Evolutionary conservation across 2,797 vertebrate species (phyloP).

Genomic region (Pipistrellus kuhlii): DNA sequence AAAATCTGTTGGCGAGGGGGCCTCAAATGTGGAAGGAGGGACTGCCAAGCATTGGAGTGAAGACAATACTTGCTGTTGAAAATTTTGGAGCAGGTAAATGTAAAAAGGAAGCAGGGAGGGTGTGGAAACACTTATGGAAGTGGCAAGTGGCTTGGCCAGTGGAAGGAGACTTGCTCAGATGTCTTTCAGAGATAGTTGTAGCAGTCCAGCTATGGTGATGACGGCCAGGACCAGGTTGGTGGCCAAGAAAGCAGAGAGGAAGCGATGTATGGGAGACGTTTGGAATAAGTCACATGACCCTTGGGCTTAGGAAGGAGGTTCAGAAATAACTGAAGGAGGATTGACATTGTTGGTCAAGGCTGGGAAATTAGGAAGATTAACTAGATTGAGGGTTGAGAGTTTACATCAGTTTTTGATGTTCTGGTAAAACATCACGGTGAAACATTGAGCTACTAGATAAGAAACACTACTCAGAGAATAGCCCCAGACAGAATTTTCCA

Average conservation of each 20-base stretch:
- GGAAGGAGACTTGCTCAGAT: neutral
- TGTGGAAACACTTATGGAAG: neutral
- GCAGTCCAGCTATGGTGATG: neutral
- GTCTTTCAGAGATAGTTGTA: neutral
- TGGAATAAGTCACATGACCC: neutral
- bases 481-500: conserved; percentile 23
- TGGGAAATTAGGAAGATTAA: conserved; percentile 26
- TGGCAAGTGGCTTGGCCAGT: neutral
- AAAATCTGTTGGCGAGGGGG: neutral
- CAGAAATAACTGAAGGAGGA: neutral
- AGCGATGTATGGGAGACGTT: neutral
- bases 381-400: conserved; percentile 36
- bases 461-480: conserved; percentile 14
- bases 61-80: neutral
- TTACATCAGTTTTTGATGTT: neutral
- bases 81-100: neutral
- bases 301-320: conserved; percentile 34
- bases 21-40: neutral
- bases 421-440: neutral
- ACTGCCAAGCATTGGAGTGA: neutral
- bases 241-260: neutral
- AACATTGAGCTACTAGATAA: neutral
- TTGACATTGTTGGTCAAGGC: neutral
- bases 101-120: neutral
- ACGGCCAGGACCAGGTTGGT: neutral